phyloP scores from a whole-genome alignment of 2,113 vertebrate genomes.

The Oreocharis arfaki region DNA sequence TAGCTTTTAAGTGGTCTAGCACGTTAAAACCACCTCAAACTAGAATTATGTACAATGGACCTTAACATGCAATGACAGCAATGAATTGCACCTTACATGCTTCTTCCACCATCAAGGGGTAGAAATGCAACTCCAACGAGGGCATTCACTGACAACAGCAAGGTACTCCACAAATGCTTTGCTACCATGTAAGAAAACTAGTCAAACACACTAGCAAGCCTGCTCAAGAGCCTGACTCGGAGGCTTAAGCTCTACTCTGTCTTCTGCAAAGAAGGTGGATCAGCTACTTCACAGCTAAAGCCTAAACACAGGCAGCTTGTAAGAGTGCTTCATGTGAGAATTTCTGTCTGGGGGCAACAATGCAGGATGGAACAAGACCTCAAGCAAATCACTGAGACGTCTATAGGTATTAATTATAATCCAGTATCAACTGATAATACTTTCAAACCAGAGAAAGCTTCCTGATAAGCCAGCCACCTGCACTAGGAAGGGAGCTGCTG shows the following conservation, averaged over 20 bases:
- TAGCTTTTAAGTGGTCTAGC: not conserved
- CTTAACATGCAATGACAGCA: not conserved
- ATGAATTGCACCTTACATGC: not conserved
- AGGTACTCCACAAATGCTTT: not conserved
- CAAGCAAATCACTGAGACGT: not conserved
- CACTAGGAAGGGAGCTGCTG: not conserved
- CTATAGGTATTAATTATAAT: not conserved
- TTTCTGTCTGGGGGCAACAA: not conserved
- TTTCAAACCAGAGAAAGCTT: not conserved
- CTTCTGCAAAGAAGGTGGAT: not conserved
- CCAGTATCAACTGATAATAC: not conserved
- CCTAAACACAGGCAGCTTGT: not conserved
- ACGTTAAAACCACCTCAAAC: not conserved
- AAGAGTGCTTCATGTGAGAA: not conserved
- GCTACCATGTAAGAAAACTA: not conserved
- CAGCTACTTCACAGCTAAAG: not conserved
- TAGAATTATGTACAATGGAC: fast-evolving
- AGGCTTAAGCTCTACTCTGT: not conserved
- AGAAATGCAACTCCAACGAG: not conserved
- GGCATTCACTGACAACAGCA: not conserved
- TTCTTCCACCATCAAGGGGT: not conserved
- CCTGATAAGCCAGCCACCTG: not conserved
- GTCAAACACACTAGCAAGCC: not conserved
- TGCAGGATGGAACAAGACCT: not conserved
- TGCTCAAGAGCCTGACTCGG: not conserved